phyloP scores from a whole-genome alignment of 2,113 vertebrate genomes.

The Cariama cristata region DNA sequence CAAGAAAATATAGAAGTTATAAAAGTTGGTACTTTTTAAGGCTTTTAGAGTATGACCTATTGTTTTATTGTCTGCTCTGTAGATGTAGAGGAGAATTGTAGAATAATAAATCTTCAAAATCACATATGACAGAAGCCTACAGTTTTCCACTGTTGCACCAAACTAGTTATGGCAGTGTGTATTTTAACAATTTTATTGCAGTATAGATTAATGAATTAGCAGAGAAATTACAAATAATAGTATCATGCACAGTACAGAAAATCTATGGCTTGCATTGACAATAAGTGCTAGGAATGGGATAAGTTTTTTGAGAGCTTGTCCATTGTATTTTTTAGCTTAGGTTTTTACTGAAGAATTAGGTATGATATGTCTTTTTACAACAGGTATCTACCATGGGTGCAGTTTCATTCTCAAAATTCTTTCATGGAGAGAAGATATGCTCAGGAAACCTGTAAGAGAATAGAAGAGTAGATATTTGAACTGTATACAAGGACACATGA shows the following conservation, averaged over 20 bases:
- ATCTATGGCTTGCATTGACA: not conserved
- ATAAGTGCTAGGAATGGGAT: not conserved
- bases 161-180: not conserved
- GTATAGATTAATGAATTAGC: not conserved
- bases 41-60: not conserved
- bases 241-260: not conserved
- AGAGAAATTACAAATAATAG: not conserved
- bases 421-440: not conserved
- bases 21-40: not conserved
- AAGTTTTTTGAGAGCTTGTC: not conserved
- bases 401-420: not conserved
- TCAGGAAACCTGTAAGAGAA: not conserved
- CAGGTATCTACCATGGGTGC: not conserved
- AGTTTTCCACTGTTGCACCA: not conserved
- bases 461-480: not conserved
- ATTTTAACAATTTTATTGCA: not conserved
- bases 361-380: fast-evolving
- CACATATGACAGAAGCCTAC: not conserved
- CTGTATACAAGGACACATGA: not conserved
- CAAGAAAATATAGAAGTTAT: not conserved
- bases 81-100: not conserved
- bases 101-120: not conserved
- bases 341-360: not conserved
- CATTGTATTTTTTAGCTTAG: not conserved
- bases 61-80: not conserved